A percentile compares a stretch with the other conserved stretches of the same genome.
Evolutionary conservation across 1,140 invertebrate species (phyloP).

Genomic region (Yoshiicerus persimilis): DNA sequence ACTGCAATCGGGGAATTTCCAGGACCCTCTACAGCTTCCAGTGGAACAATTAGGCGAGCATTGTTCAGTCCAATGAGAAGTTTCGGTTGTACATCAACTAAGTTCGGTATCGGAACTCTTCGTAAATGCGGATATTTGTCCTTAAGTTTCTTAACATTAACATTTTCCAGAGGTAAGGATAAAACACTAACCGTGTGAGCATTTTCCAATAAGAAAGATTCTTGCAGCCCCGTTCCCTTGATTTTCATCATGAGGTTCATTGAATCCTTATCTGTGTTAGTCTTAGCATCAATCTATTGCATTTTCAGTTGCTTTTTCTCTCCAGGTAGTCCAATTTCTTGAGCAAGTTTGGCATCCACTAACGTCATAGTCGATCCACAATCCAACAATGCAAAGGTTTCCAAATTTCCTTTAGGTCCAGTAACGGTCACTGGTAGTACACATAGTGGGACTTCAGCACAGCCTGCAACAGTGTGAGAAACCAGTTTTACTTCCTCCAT

Average conservation of each 20-base stretch:
- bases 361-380: background rate
- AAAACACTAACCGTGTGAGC: background rate
- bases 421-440: background rate
- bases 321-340: background rate
- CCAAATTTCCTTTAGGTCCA: background rate
- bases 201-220: background rate
- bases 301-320: background rate
- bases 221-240: background rate
- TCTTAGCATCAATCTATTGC: background rate
- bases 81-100: background rate
- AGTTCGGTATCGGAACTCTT: background rate
- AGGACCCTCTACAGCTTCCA: background rate
- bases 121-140: background rate
- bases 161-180: background rate
- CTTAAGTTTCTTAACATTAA: background rate
- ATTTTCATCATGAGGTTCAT: background rate
- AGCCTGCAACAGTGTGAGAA: background rate
- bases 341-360: background rate
- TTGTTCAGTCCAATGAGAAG: background rate
- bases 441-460: background rate
- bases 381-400: slow-evolving; percentile 19
- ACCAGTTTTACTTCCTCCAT: background rate
- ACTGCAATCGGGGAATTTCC: background rate
- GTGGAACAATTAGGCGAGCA: background rate
- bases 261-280: background rate